Percentiles rank a stretch among this genome's conserved stretches.
These are phyloP conservation scores for Leucozona laternaria DNA, from an alignment of 2,888 invertebrate species.

Conservation along the genomic window DNA sequence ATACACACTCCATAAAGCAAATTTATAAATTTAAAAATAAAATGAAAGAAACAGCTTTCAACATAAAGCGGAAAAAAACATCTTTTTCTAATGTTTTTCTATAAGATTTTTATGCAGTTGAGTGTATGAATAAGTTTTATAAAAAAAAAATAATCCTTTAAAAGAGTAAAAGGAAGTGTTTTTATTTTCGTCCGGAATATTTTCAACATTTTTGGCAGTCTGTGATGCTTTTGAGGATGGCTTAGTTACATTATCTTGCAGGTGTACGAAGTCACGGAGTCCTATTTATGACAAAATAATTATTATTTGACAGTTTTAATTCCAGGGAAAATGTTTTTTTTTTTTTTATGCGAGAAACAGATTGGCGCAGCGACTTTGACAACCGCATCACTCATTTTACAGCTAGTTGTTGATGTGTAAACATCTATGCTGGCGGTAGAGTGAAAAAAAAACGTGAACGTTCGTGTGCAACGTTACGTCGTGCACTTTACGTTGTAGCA, in stretches of 20 bases:
- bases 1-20: background rate
- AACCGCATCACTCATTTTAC: no score
- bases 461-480: no score
- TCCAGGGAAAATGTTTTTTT: background rate
- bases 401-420: no score
- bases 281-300: background rate
- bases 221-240: background rate
- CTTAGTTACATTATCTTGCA: background rate
- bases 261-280: background rate
- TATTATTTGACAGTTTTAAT: background rate
- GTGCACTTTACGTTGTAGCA: no score
- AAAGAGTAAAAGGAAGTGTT: background rate
- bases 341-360: no score
- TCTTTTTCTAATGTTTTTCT: background rate
- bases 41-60: background rate
- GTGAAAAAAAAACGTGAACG: no score
- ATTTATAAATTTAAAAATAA: background rate
- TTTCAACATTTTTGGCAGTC: background rate
- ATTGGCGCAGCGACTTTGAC: no score
- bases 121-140: background rate
- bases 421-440: no score
- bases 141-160: background rate
- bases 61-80: background rate
- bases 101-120: conserved; percentile 1
- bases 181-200: conserved; percentile 1